Base-by-base conservation (phyloP, 2,888 invertebrate genomes). In the Stratiomys singularior region DNA sequence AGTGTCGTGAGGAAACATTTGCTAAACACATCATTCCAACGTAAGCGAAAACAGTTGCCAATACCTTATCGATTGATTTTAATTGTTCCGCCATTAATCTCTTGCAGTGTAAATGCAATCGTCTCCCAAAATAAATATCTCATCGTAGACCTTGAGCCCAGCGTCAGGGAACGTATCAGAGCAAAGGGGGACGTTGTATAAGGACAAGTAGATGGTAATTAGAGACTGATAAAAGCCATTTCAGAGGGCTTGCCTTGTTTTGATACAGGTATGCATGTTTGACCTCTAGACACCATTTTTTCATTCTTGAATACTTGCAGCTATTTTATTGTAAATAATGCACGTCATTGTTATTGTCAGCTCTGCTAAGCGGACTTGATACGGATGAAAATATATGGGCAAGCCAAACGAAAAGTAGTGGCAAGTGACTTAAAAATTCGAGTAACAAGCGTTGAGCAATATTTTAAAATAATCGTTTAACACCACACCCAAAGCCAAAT, bases 11-110 rank as follows among this genome's bases (percentile, higher is more conserved):
- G 5, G 37, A 37, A 37, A 9, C 37, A 37, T 37, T 37, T 37
- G 9, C 37, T 37, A 9, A 3, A 37, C 3, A 37, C 37, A 37
- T 11, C 69, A 25, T 18, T 21, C 11, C 11, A n/a, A 69, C 30
- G 69, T 46, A 23, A 69, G 69, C 13, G 13, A 23, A 47, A 37
- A 30, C n/a, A 21, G n/a, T 15, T n/a, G 47, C 46, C 7, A 46
- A 47, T 69, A 5, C 15, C 69, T 23, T 69, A 69, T 69, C 47
- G 69, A 69, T 69, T 69, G 46, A n/a, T 46, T 69, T 23, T n/a
- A 69, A 30, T 46, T 69, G 69, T 69, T 69, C 69, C 69, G 69
- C 69, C 69, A 69, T 69, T 69, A 69, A 69, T 69, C 69, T 37
- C n/a, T 66, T 66, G 37, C 66, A 37, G 23, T 9, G 69, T 69